Conservation (phyloP, 2,797 vertebrate species). For the Sphenopsis melanotis region DNA sequence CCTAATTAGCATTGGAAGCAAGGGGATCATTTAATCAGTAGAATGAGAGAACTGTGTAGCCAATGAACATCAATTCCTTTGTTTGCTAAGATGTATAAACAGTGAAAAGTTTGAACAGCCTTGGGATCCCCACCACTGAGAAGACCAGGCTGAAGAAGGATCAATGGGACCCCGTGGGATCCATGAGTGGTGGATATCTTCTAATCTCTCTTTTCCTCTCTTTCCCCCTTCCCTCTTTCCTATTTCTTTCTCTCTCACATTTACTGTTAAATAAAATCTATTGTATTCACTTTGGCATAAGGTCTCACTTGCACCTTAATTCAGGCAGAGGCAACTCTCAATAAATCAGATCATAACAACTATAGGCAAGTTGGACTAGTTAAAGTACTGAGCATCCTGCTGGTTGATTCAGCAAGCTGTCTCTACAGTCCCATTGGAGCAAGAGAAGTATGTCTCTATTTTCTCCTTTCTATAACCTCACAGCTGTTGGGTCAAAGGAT, state of each 20-base stretch:
- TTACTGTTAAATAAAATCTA: neutral
- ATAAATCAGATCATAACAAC: neutral
- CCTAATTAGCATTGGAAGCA: neutral
- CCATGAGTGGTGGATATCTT: neutral
- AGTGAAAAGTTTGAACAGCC: neutral
- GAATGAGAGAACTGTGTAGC: neutral
- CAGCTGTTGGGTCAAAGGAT: conserved; percentile 41
- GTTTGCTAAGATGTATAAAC: neutral
- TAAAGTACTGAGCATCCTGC: neutral
- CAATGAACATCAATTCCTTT: neutral
- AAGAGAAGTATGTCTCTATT: neutral
- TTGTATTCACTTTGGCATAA: neutral
- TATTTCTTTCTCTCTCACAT: neutral
- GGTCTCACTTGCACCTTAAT: neutral
- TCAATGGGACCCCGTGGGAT: accelerated
- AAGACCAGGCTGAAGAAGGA: neutral
- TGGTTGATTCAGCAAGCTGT: neutral
- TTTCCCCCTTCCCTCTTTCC: neutral
- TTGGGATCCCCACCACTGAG: neutral
- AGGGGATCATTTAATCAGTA: neutral
- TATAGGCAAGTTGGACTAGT: neutral
- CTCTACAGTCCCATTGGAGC: neutral
- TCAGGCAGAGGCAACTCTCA: neutral
- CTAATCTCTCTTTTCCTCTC: neutral
- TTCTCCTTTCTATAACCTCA: neutral